Percentiles rank a stretch among this genome's conserved stretches.
phyloP scores from a whole-genome alignment of 2,888 invertebrate genomes.

The Allygus modestus region DNA sequence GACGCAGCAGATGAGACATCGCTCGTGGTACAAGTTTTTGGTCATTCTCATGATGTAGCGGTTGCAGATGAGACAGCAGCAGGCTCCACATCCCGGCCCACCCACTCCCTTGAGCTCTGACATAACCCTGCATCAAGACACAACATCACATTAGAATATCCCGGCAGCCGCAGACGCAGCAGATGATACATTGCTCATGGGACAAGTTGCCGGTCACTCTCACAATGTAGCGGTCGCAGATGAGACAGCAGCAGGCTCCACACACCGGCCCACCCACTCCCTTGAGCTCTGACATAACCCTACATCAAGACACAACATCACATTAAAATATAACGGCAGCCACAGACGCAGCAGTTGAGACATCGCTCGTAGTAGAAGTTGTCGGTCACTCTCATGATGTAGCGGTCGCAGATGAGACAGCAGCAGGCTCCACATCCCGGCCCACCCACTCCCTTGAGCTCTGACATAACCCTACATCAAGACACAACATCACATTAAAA shows the following conservation, averaged over 20 bases:
- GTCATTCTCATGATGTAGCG: conserved; percentile 86
- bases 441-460: background rate
- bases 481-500: too few species aligned
- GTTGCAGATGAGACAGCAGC: conserved; percentile 85
- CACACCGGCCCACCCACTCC: conserved; percentile 74
- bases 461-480: too few species aligned
- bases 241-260: conserved; percentile 83
- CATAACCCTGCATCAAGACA: conserved; percentile 72
- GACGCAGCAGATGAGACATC: conserved; percentile 87
- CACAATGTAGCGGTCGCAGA: conserved; percentile 86
- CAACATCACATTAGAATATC: too few species aligned
- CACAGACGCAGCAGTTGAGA: conserved; percentile 75
- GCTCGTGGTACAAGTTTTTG: conserved; percentile 86
- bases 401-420: conserved; percentile 85
- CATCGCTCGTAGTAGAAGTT: conserved; percentile 87
- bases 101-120: conserved; percentile 35
- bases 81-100: conserved; percentile 79
- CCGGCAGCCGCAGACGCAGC: conserved; percentile 84
- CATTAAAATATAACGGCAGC: too few species aligned
- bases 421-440: conserved; percentile 82
- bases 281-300: conserved; percentile 55
- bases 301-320: background rate
- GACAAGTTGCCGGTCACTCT: conserved; percentile 85
- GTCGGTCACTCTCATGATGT: conserved; percentile 81
- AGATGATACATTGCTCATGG: conserved; percentile 88